Conservation (phyloP, 2,888 invertebrate genomes). For the Melolontha melolontha region DNA sequence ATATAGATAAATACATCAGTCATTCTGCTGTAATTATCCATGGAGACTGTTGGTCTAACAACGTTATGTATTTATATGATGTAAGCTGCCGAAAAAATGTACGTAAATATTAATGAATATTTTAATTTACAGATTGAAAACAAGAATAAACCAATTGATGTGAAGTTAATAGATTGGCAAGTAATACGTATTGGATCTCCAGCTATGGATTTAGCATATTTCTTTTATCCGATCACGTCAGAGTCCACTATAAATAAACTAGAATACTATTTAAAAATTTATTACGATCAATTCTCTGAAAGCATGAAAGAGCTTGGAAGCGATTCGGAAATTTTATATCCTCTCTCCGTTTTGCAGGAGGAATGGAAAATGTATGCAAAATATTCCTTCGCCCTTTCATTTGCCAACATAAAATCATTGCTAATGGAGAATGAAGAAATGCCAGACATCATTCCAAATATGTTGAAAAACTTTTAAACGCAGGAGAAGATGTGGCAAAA, state of each 20-base stretch:
- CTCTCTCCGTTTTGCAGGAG: conserved; percentile 48
- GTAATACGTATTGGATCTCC: conserved; percentile 48
- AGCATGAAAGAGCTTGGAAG: conserved; percentile 51
- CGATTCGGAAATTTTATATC: conserved; percentile 52
- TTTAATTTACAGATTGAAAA: conserved; percentile 6
- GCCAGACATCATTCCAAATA: conserved; percentile 15
- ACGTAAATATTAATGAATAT: not conserved
- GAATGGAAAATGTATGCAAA: conserved; percentile 52
- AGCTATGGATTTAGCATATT: conserved; percentile 56
- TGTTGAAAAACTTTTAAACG: too few species aligned
- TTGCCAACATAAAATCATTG: conserved; percentile 51
- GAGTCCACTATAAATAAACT: conserved; percentile 52
- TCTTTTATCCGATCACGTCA: conserved; percentile 54
- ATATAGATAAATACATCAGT: not conserved
- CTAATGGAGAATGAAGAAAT: conserved; percentile 49
- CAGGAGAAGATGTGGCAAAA: too few species aligned
- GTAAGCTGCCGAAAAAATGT: not conserved
- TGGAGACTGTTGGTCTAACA: conserved; percentile 45
- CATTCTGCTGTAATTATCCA: conserved; percentile 30
- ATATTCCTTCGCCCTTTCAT: conserved; percentile 51
- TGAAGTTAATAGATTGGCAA: conserved; percentile 45
- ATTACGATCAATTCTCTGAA: conserved; percentile 53
- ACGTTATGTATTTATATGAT: conserved; percentile 43
- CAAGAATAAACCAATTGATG: conserved; percentile 3
- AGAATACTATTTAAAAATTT: conserved; percentile 53